phyloP scores from a whole-genome alignment of 2,888 invertebrate species.

The Coenonympha arcania region DNA sequence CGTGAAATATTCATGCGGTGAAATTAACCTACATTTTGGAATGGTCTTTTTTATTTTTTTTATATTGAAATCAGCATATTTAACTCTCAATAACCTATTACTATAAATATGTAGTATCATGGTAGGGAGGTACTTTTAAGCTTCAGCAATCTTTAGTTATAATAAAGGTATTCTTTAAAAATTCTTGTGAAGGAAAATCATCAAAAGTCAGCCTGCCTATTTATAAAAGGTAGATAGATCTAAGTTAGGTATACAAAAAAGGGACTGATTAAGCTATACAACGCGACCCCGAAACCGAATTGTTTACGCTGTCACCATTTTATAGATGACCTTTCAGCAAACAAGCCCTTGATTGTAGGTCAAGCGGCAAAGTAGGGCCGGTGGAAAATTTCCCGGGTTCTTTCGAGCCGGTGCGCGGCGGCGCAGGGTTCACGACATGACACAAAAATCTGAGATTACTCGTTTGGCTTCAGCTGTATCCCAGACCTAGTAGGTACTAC shows the following conservation, averaged over 20 bases:
- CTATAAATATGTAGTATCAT: too few species aligned
- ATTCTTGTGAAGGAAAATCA: background rate
- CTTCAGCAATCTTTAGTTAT: too few species aligned
- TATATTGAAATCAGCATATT: background rate
- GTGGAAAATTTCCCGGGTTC: conserved; percentile 41
- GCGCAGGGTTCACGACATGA: conserved; percentile 26
- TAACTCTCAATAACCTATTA: too few species aligned
- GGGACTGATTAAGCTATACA: conserved; percentile 3
- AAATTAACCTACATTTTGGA: background rate
- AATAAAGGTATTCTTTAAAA: background rate
- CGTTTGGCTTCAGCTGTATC: conserved; percentile 26
- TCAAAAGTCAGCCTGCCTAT: too few species aligned
- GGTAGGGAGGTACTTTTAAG: too few species aligned
- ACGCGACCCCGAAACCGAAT: conserved; percentile 36
- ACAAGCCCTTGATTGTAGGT: conserved; percentile 39
- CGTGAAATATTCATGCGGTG: background rate
- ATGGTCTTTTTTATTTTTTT: background rate
- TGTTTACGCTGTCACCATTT: conserved; percentile 42
- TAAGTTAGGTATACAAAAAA: background rate
- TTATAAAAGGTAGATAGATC: background rate
- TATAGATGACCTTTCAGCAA: conserved; percentile 40
- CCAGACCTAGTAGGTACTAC: too few species aligned
- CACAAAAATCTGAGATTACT: conserved; percentile 35
- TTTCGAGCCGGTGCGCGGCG: conserved; percentile 18
- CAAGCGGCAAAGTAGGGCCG: conserved; percentile 32